Evolutionary conservation across 1,140 invertebrate species (phyloP), one percentile per base, ranked within the genome.

Genomic region (Cyphomyrmex costatus): DNA sequence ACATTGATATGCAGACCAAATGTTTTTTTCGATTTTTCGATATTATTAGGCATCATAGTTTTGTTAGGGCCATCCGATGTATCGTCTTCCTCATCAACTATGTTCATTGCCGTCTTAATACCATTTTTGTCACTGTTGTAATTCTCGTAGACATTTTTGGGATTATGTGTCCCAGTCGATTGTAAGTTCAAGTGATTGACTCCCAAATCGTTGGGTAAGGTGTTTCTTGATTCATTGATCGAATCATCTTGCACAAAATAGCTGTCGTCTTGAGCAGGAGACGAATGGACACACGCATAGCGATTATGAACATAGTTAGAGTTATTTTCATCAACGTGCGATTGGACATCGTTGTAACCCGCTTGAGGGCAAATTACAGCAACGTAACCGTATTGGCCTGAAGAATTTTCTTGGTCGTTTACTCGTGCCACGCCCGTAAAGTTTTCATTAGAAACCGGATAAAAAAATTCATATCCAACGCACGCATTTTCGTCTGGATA

Each of bases 361-460:
- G 53, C 1, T 83, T 60, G 68, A 49, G 77, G 65, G 3, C 33
- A 70, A 60, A 76, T 24, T 8, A 78, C 33, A 21, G 76, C 12
- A n/a, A 46, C 12, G 10, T 78, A 78, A 46, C 36, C 36, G 33
- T 49, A 78, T 6, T 21, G 58, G 10, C 5, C 19, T 30, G 78
- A 8, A 24, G 21, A 24, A 14, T 53, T 63, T 30, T 78, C 42
- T 49, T 1, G 60, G 2, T 16, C 4, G 42, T 42, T 58, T 2
- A 42, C 14, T 49, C 8, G 77, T 36, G 46, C 21, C 16, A 27
- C 30, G 27, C 58, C 12, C 3, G 76, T 7, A 33, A 56, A 78
- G 14, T 77, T 89, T 36, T 89, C 86, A 61, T 90, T 85, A 83
- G 90, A 92, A 79, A 92, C 51, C 0, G 93, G 92, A 58, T 88